Conservation (phyloP, 2,113 vertebrate genomes). For the Uria lomvia region DNA sequence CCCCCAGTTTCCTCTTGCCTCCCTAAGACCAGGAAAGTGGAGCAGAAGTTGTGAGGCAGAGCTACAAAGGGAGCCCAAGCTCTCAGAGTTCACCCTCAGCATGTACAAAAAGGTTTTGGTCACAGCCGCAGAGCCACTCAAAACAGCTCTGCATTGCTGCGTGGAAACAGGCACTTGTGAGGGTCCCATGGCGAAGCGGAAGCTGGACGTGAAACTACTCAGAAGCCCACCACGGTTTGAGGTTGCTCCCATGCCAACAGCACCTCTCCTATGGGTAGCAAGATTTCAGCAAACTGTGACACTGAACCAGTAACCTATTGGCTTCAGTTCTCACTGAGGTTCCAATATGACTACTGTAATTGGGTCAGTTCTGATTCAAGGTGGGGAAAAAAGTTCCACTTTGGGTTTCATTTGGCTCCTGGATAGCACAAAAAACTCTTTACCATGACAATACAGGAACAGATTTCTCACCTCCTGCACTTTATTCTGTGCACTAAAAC, state of each 20-base stretch:
- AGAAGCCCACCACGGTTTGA: background rate
- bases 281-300: background rate
- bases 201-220: background rate
- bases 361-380: background rate
- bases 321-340: background rate
- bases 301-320: background rate
- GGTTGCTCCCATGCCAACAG: background rate
- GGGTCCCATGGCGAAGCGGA: background rate
- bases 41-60: background rate
- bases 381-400: background rate
- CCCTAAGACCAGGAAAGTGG: background rate
- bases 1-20: background rate
- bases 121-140: background rate
- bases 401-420: background rate
- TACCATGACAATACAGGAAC: background rate
- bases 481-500: background rate
- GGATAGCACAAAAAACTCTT: background rate
- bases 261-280: background rate
- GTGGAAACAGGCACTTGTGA: background rate
- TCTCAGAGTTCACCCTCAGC: background rate
- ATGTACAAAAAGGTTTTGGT: background rate
- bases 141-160: background rate
- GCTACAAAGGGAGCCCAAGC: fast-evolving
- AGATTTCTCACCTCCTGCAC: background rate
- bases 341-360: fast-evolving